Evolutionary conservation across 2,113 vertebrate species (phyloP), one percentile per base, ranked within the genome.

Genomic region (Euleptes europaea): DNA sequence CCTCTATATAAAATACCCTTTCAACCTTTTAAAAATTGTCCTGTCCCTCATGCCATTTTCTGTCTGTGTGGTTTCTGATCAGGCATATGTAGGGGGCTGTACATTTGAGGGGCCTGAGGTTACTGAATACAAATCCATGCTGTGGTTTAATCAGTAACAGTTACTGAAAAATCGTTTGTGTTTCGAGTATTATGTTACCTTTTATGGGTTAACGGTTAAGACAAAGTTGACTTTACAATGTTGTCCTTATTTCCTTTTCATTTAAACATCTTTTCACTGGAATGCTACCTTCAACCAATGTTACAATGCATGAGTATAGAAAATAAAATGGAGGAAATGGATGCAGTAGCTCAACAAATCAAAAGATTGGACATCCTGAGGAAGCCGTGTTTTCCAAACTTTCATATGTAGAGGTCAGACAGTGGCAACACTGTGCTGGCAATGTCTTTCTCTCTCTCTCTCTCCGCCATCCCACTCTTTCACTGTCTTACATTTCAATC

Each of bases 371-470:
- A 17, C 51, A 54, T 54, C 15, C 51, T 54, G 51, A 54, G 19
- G 51, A 17, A 54, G 51, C 51, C 51, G 44, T 44, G 44, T 44
- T 44, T 38, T 57, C 85, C 33, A 66, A 6, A 40, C 11, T 85
- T 84, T 84, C 11, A 12, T n/a, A 47, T 80, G 44, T 83, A 42
- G 78, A 0, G 6, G 28, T 78, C 72, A 86, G 78, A 89, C 26
- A 74, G 1, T 79, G 70, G 75, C 73, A 86, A 57, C 44, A 86
- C 69, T 69, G 47, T 17, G 66, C 14, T 83, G 66, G 72, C 90
- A 66, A 54, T 47, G 42, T 82, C 84, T 17, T 78, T 80, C 5
- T 4, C 10, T 8, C 28, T 3, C 21, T 26, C 28, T 21, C 1
- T 31, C 15, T 7, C 63, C 54, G 1, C 54, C 19, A 57, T 21